A percentile compares a stretch with the other conserved stretches of the same genome.
phyloP scores from a whole-genome alignment of 2,888 invertebrate species.

The Brenthis hecate region DNA sequence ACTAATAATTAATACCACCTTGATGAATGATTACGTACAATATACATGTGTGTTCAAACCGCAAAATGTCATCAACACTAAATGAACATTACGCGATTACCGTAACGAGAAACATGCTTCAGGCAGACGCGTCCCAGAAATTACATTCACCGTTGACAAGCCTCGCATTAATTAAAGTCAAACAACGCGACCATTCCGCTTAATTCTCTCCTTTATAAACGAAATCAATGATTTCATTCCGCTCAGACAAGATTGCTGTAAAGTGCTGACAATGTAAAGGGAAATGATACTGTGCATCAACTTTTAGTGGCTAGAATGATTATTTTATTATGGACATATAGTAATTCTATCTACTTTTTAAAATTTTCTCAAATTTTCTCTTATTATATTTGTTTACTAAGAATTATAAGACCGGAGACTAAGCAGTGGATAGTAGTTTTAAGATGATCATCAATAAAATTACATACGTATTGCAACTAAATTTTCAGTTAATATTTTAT shows the following conservation, averaged over 20 bases:
- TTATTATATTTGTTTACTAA: too few species aligned
- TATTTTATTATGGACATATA: too few species aligned
- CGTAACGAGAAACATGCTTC: conserved; percentile 68
- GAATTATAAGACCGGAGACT: too few species aligned
- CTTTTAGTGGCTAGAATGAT: not conserved
- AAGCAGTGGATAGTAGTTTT: too few species aligned
- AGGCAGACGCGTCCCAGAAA: conserved; percentile 68
- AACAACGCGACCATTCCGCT: conserved; percentile 72
- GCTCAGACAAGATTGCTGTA: conserved; percentile 42
- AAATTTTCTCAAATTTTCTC: too few species aligned
- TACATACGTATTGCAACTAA: too few species aligned
- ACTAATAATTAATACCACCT: conserved; percentile 24
- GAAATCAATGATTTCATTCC: conserved; percentile 73
- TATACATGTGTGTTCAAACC: conserved; percentile 23
- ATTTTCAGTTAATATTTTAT: not conserved
- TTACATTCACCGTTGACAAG: conserved; percentile 77
- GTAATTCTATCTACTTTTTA: too few species aligned
- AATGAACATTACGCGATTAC: conserved; percentile 62
- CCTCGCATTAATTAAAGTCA: conserved; percentile 79
- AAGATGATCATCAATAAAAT: too few species aligned
- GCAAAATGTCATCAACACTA: conserved; percentile 34
- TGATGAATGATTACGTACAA: conserved; percentile 24
- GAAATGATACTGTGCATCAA: not conserved
- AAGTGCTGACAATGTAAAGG: conserved; percentile 1
- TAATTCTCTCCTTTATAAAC: conserved; percentile 73